A percentile compares a stretch with the other conserved stretches of the same genome.
Conservation (phyloP, 1,140 invertebrate species). For the Bombyx mori region ASM3026992v2 NC_085117.1:6954001-6954500, state of each 20-base stretch:
- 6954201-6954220: too few relatives aligned
- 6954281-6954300: too few relatives aligned
- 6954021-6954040: constrained; percentile 57
- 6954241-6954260: too few relatives aligned
- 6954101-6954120: constrained; percentile 43
- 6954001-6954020: constrained; percentile 50
- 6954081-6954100: constrained; percentile 39
- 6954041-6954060: constrained; percentile 53
- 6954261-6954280: too few relatives aligned
- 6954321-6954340: too few relatives aligned
- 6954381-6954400: too few relatives aligned
- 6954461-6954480: constrained; percentile 63
- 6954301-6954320: too few relatives aligned
- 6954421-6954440: too few relatives aligned
- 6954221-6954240: too few relatives aligned
- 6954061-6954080: constrained; percentile 44
- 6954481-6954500: constrained; percentile 68
- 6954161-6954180: not conserved
- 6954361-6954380: too few relatives aligned
- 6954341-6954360: too few relatives aligned
- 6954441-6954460: not conserved
- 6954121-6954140: constrained; percentile 13
- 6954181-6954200: not conserved
- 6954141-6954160: not conserved
- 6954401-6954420: too few relatives aligned